Conservation (phyloP, 2,113 vertebrate genomes). For the Nerophis ophidion region DNA sequence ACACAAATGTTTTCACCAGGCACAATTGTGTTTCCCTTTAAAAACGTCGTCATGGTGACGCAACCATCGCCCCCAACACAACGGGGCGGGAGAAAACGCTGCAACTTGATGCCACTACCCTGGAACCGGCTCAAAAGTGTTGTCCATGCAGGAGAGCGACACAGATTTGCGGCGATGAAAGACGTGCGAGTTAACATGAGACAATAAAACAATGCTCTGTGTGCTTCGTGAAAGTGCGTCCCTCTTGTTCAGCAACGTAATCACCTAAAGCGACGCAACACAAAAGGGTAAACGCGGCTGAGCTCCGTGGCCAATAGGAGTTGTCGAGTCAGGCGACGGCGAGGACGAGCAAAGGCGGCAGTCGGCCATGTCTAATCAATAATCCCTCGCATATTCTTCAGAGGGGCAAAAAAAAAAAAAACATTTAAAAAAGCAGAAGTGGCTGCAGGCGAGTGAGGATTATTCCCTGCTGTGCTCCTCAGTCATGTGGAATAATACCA, state of each 20-base stretch:
- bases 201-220: no score
- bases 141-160: no score
- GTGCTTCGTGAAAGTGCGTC: no score
- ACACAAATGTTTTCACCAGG: no score
- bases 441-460: conserved; percentile 34
- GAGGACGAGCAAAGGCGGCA: conserved; percentile 32
- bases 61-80: no score
- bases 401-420: conserved; percentile 27
- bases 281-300: conserved; percentile 6
- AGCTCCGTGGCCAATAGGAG: background rate
- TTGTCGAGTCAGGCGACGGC: conserved; percentile 20
- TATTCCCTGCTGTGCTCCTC: conserved; percentile 52
- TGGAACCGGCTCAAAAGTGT: no score
- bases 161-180: no score
- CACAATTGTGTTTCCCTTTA: no score
- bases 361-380: conserved; percentile 59
- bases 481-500: conserved; percentile 51
- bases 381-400: conserved; percentile 53
- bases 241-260: background rate
- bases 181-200: no score
- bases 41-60: no score
- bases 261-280: conserved; percentile 7
- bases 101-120: no score
- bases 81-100: no score
- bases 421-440: conserved; percentile 21